Base-by-base conservation (phyloP, 2,888 invertebrate genomes). In the Buathra laborator region DNA sequence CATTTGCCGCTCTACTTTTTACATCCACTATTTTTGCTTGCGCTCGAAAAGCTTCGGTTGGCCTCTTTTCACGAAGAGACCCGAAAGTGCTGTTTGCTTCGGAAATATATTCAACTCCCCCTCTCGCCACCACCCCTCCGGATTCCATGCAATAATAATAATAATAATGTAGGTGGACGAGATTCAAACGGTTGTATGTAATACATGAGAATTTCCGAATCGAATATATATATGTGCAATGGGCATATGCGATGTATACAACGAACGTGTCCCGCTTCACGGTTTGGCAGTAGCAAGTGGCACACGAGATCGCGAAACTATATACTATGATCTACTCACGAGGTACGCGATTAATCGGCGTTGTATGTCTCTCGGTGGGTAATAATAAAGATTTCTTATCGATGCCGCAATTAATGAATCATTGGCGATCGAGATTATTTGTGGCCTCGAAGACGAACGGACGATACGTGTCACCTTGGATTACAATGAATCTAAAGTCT, bases 221-320 rank as follows among this genome's bases (percentile, higher is more conserved):
- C 37, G 53, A 67, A 72, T 46, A 51, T 6, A 78, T 19, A 66
- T 76, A 10, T 66, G 9, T 43, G n/a, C 12, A 14, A 46, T 19
- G 19, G 19, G 19, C 67, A 67, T 44, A 44, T 59, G 24, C 37
- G 14, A 16, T 32, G 43, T 29, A 14, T 51, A 43, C n/a, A 56
- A 37, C n/a, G 74, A 78, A 12, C 19, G 70, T 66, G 75, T 83
- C 66, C 79, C 64, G 79, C 51, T 75, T 79, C 64, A 9, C 37
- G n/a, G 44, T 75, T 83, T 83, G 83, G 79, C 79, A 83, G 83
- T 66, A 43, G 79, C 75, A 83, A 83, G 83, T 83, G 71, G 79
- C 79, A 83, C 83, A 80, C 79, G 79, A 64, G 70, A 80, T 43
- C 44, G 37, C 51, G 66, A 48, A 66, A 56, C 59, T 66, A 16